Evolutionary conservation across 2,113 vertebrate genomes (phyloP).

Genomic region (Ardeotis arabs): DNA sequence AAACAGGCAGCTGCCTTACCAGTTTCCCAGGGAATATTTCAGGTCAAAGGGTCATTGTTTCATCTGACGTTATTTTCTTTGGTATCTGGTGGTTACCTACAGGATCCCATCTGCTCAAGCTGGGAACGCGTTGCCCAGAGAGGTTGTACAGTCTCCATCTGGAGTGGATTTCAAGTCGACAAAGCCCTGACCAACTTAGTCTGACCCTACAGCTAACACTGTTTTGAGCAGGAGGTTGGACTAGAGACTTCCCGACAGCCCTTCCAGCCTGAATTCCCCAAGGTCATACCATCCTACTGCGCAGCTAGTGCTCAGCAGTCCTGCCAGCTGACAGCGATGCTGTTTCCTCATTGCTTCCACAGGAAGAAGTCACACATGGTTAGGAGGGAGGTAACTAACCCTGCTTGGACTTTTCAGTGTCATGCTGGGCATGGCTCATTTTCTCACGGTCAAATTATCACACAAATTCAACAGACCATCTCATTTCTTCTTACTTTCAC

Average conservation of each 20-base stretch:
- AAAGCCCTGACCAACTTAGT: neutral
- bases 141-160: neutral
- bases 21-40: neutral
- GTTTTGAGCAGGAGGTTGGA: neutral
- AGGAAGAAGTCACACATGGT: neutral
- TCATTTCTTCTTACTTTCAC: neutral
- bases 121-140: neutral
- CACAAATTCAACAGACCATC: neutral
- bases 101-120: neutral
- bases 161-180: neutral
- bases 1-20: neutral
- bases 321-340: neutral
- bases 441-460: neutral
- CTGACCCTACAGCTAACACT: neutral
- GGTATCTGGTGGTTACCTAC: neutral
- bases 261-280: neutral
- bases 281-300: no score
- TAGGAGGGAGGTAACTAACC: neutral
- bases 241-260: neutral
- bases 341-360: neutral
- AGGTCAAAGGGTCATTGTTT: neutral
- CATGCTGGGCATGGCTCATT: neutral
- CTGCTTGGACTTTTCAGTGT: neutral
- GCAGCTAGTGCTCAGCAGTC: neutral
- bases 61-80: neutral